These are phyloP conservation scores for Catamblyrhynchus diadema DNA, from an alignment of 2,797 vertebrate species.

Conservation along the genomic window DNA sequence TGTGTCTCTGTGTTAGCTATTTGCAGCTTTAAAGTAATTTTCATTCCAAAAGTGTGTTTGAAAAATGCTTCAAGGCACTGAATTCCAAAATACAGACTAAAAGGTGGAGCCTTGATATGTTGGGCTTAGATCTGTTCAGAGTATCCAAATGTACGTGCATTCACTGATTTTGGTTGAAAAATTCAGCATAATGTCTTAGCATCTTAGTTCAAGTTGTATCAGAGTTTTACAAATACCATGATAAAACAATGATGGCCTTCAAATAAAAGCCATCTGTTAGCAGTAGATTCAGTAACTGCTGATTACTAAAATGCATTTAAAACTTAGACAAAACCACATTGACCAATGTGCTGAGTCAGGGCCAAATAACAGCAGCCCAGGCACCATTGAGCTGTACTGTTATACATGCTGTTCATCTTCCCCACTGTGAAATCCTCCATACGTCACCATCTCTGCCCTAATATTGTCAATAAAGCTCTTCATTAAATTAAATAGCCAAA, in stretches of 20 bases:
- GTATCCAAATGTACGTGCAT: not conserved
- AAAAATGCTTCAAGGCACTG: not conserved
- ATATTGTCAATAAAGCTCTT: not conserved
- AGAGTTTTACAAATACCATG: not conserved
- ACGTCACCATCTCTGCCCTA: not conserved
- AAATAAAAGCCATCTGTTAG: not conserved
- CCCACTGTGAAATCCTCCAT: not conserved
- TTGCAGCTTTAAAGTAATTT: not conserved
- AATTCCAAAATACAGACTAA: not conserved
- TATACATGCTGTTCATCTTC: not conserved
- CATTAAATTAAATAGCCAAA: not conserved
- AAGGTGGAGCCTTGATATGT: not conserved
- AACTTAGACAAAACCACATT: not conserved
- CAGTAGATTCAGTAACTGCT: not conserved
- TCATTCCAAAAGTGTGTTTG: not conserved
- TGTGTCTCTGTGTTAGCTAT: not conserved
- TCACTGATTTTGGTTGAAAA: not conserved
- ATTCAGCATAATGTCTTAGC: not conserved
- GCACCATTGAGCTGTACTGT: not conserved
- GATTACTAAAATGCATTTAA: not conserved
- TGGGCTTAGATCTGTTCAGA: not conserved
- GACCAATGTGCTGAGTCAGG: not conserved
- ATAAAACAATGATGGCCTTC: not conserved
- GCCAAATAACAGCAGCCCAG: not conserved
- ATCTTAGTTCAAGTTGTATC: not conserved